Base-by-base conservation (phyloP, 2,113 vertebrate species). In the Atherinomorus stipes region DNA sequence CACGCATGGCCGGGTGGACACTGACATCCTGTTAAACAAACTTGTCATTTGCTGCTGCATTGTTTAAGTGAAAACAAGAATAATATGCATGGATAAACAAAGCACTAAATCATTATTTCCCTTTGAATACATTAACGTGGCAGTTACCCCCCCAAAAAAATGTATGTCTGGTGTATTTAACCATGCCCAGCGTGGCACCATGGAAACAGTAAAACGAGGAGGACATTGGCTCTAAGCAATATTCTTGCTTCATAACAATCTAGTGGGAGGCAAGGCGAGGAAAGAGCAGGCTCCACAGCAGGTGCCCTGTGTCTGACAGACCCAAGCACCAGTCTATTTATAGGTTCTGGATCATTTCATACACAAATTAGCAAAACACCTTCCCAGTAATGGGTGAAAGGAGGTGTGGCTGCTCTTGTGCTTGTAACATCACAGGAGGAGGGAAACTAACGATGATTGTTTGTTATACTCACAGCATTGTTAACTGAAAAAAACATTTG, bases 1-100 rank as follows among this genome's bases (percentile, higher is more conserved):
- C 96, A 98, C 0, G 77, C 85, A 60, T 96, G 93, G 23, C 96
- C 95, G 70, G 84, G 54, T 2, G 93, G 95, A 72, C 97, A 98
- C 59, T 93, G 71, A 28, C 40, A 72, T 69, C 76, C 93, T 94
- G 84, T 60, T 6, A 71, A 49, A 85, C 28, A 68, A 67, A 52
- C 52, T 21, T 34, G 8, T 76, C 12, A 34, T 11, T 28, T 62
- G 18, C 42, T 45, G 8, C 22, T 16, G 10, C 40, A 64, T 44
- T 61, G 28, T 70, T 65, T 21, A 1, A 52, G 25, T 26, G 0
- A 53, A 60, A 76, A 60, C 34, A 66, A 7, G 3, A 47, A 21
- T 15, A n/a, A 56, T 28, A 2, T 45, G 26, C 11, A n/a, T 11
- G 26, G 23, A 34, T 5, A 9, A 63, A 50, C 26, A 44, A 1